Evolutionary conservation across 2,113 vertebrate genomes (phyloP).

Genomic region (Talpa occidentalis): DNA sequence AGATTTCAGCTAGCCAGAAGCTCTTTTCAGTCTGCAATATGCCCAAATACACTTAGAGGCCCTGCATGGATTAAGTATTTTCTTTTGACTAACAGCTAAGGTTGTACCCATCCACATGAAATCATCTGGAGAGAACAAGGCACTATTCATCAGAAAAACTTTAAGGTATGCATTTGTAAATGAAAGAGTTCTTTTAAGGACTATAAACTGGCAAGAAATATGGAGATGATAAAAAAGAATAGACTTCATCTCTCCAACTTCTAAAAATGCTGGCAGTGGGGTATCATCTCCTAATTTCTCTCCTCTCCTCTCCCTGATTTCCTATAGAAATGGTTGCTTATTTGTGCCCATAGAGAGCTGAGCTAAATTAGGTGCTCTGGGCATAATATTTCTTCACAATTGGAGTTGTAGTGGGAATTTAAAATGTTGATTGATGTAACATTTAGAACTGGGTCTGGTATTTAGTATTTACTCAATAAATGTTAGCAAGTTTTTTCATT

Average conservation of each 20-base stretch:
- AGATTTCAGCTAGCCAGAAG: background rate
- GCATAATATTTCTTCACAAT: background rate
- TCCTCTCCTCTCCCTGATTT: background rate
- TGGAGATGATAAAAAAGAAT: background rate
- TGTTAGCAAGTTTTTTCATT: slow-evolving; percentile 36
- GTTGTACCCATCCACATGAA: background rate
- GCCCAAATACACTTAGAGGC: background rate
- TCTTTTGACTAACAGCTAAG: slow-evolving; percentile 48
- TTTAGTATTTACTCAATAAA: slow-evolving; percentile 8
- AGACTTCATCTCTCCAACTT: background rate
- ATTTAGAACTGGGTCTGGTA: background rate
- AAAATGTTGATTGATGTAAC: slow-evolving; percentile 3
- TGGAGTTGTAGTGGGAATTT: background rate
- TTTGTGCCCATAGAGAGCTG: background rate
- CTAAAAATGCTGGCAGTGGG: slow-evolving; percentile 19
- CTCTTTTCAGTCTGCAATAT: background rate
- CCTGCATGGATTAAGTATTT: background rate
- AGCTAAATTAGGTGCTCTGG: background rate
- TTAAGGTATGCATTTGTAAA: background rate
- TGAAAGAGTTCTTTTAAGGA: slow-evolving; percentile 16
- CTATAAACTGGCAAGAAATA: background rate
- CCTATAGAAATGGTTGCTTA: background rate
- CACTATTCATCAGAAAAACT: background rate
- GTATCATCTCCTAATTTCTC: background rate
- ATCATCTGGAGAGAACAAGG: background rate